Conservation (phyloP, 1,140 invertebrate species). For the Drosophila truncata region DNA sequence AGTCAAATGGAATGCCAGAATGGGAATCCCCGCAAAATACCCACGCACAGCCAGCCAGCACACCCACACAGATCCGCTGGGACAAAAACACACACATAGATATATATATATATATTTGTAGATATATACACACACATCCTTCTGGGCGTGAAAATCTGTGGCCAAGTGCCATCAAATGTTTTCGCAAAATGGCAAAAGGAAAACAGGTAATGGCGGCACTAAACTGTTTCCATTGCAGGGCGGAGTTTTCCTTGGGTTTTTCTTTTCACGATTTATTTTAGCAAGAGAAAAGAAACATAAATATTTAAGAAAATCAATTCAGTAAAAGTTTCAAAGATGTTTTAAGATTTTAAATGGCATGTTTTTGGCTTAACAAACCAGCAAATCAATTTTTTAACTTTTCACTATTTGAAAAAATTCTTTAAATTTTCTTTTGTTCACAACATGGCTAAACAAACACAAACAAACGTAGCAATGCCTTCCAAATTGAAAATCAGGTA, state of each 20-base stretch:
- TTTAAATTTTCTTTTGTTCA: background rate
- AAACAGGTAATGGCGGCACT: conserved; percentile 31
- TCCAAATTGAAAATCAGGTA: too few relatives aligned
- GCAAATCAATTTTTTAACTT: too few relatives aligned
- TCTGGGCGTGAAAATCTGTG: conserved; percentile 37
- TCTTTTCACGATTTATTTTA: background rate
- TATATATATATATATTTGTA: background rate
- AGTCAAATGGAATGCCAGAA: conserved; percentile 29
- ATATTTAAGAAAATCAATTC: background rate
- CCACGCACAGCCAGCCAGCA: conserved; percentile 15
- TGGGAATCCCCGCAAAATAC: conserved; percentile 20
- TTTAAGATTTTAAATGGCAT: too few relatives aligned
- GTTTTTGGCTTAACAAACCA: too few relatives aligned
- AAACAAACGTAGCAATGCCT: too few relatives aligned
- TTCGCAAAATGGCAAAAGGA: conserved; percentile 12
- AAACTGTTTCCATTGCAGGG: conserved; percentile 23
- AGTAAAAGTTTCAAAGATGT: too few relatives aligned
- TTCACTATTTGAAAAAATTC: background rate
- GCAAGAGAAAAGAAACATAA: background rate
- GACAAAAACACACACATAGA: background rate
- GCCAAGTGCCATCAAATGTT: conserved; percentile 33
- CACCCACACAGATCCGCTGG: conserved; percentile 10
- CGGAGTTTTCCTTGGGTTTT: background rate
- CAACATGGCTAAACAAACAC: too few relatives aligned
- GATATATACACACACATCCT: background rate